Base-by-base conservation (phyloP, 2,113 vertebrate species). In the Hippocampus barbouri region DNA sequence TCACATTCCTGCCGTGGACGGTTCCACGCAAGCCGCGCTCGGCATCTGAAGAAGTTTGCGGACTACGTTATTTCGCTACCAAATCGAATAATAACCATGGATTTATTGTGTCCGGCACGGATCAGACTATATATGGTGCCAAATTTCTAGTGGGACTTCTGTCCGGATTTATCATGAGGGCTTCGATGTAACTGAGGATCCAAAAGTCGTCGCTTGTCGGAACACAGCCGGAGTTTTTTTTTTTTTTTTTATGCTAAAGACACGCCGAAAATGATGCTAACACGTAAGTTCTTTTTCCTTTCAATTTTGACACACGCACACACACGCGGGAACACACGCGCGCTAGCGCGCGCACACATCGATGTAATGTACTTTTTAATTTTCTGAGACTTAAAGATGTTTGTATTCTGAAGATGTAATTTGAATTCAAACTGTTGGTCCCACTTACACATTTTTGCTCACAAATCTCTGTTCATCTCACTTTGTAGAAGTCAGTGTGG, bases 231-330 rank as follows among this genome's bases (percentile, higher is more conserved):
- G 49, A 51, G 14, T 72, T 79, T 57, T 64, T 62, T 61, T 62
- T 61, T 45, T 45, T 45, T 12, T 15, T 45, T 45, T 45, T 15
- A 74, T 75, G 76, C 78, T 69, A 66, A 78, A 73, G 75, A 60
- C 68, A n/a, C 25, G 11, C 66, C 25, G 34, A 85, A 74, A 14
- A 93, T 93, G 92, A 93, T 93, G 75, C 73, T 93, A 75, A 93
- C 90, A 49, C 91, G 92, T 93, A 86, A 93, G 92, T 92, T 12
- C 0, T 18, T 49, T 21, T 20, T 7, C 23, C 27, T 11, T 51
- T 64, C 45, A 16, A 8, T 45, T 45, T 45, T 45, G 10, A 12
- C 27, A 16, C 23, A 30, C 30, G 2, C 30, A 10, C 27, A 16
- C 23, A 5, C 34, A 38, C 30, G 30, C 30, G 27, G 27, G 27